These are phyloP conservation scores for Macrosoma leucophasiata DNA, from an alignment of 2,888 invertebrate genomes.

Conservation along the genomic window DNA sequence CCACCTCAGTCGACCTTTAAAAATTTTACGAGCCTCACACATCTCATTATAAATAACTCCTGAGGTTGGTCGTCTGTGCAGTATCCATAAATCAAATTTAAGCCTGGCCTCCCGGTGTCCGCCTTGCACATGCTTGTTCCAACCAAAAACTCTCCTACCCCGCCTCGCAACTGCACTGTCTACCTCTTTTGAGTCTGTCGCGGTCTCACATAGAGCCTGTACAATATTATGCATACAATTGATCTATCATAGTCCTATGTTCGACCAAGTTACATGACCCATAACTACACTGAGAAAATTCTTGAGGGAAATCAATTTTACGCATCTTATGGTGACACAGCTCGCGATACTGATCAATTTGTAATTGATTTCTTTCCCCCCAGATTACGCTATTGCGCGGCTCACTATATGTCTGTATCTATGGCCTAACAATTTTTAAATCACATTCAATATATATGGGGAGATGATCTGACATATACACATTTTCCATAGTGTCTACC, in stretches of 20 bases:
- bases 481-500: slow-evolving; percentile 6
- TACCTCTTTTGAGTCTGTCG: slow-evolving; percentile 1
- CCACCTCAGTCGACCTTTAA: slow-evolving; percentile 11
- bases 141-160: too few species aligned
- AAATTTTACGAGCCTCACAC: slow-evolving; percentile 5
- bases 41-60: slow-evolving; percentile 6
- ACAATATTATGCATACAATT: slow-evolving; percentile 2
- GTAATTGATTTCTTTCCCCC: too few species aligned
- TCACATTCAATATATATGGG: slow-evolving; percentile 13
- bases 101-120: too few species aligned
- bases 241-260: slow-evolving; percentile 1
- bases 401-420: too few species aligned
- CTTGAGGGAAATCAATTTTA: neutral
- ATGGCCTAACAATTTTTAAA: too few species aligned
- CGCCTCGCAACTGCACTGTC: too few species aligned
- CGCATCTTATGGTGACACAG: slow-evolving; percentile 2
- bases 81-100: slow-evolving; percentile 7
- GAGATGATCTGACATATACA: slow-evolving; percentile 19
- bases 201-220: slow-evolving; percentile 2
- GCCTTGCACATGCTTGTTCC: too few species aligned
- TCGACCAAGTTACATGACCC: neutral
- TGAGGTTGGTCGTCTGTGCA: neutral
- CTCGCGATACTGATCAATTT: slow-evolving; percentile 1
- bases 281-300: slow-evolving; percentile 3
- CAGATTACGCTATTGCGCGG: too few species aligned